Conservation (phyloP, 2,888 invertebrate species). For the Aelia acuminata region DNA sequence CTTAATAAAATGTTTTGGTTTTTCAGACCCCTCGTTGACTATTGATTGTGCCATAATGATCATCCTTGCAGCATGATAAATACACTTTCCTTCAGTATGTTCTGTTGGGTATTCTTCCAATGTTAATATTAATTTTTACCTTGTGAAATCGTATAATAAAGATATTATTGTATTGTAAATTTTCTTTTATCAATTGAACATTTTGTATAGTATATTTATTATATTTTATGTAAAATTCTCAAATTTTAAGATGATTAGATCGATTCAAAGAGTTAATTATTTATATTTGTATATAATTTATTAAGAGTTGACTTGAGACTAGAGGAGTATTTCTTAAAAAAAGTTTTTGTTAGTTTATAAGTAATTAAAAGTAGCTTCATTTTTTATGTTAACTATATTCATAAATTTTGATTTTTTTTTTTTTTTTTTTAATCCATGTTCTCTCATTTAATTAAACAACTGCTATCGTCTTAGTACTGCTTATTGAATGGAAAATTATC, state of each 20-base stretch:
- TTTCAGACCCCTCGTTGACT: slow-evolving; percentile 60
- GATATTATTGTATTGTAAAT: slow-evolving; percentile 22
- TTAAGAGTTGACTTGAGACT: background rate
- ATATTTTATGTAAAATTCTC: slow-evolving; percentile 19
- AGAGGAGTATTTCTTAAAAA: background rate
- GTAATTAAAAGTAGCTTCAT: background rate
- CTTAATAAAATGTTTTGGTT: background rate
- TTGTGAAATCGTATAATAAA: slow-evolving; percentile 22
- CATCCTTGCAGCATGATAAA: background rate
- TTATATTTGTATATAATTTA: slow-evolving; percentile 9
- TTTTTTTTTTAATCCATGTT: background rate
- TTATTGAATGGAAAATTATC: slow-evolving; percentile 6
- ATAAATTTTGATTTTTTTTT: background rate
- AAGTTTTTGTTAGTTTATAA: background rate
- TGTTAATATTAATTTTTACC: slow-evolving; percentile 30
- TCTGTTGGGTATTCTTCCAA: slow-evolving; percentile 35
- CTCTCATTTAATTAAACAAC: background rate
- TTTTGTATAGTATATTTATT: slow-evolving; percentile 8
- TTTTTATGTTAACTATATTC: background rate
- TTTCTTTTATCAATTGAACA: background rate
- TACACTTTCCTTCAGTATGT: background rate
- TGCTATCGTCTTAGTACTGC: background rate
- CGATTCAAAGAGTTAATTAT: background rate
- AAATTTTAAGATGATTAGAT: slow-evolving; percentile 11
- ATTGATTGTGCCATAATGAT: slow-evolving; percentile 2